Evolutionary conservation across 2,888 invertebrate genomes (phyloP).

Genomic region (Eucera pruinosa): DNA sequence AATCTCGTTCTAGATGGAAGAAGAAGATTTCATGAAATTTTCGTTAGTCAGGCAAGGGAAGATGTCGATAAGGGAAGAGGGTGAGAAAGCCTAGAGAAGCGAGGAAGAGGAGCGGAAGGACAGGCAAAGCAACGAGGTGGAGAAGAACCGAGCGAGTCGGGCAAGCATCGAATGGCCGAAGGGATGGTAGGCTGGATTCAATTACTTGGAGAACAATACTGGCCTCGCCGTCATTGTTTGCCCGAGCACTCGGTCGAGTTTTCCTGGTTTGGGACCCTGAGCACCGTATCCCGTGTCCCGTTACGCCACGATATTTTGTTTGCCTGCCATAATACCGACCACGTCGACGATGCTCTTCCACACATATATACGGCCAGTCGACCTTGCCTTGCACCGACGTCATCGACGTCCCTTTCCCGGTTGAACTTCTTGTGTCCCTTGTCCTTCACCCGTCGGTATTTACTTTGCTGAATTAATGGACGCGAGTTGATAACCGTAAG

Average conservation of each 20-base stretch:
- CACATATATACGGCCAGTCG: constrained; percentile 9
- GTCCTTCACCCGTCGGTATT: constrained; percentile 3
- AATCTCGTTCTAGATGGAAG: constrained; percentile 44
- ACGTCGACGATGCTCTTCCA: constrained; percentile 35
- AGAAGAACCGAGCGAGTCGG: constrained; percentile 60
- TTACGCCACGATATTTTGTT: constrained; percentile 82
- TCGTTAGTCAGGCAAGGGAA: constrained; percentile 38
- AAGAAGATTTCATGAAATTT: constrained; percentile 65
- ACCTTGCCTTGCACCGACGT: constrained; percentile 37
- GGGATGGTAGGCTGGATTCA: constrained; percentile 80
- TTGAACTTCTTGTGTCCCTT: not conserved
- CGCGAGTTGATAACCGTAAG: too few relatives aligned
- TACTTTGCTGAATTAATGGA: constrained; percentile 25
- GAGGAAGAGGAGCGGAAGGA: constrained; percentile 51
- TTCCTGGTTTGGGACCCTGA: constrained; percentile 77
- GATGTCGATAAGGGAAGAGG: constrained; percentile 47
- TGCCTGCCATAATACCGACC: constrained; percentile 78
- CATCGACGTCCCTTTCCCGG: constrained; percentile 1
- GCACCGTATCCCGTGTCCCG: constrained; percentile 70
- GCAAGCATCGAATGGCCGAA: constrained; percentile 71
- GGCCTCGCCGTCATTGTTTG: constrained; percentile 82
- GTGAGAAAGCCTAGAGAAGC: constrained; percentile 36
- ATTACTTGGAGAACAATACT: constrained; percentile 84
- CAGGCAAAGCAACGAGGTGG: constrained; percentile 45
- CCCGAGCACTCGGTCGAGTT: constrained; percentile 80